Conservation (phyloP, 2,888 invertebrate genomes). For the Cephus runcator region DNA sequence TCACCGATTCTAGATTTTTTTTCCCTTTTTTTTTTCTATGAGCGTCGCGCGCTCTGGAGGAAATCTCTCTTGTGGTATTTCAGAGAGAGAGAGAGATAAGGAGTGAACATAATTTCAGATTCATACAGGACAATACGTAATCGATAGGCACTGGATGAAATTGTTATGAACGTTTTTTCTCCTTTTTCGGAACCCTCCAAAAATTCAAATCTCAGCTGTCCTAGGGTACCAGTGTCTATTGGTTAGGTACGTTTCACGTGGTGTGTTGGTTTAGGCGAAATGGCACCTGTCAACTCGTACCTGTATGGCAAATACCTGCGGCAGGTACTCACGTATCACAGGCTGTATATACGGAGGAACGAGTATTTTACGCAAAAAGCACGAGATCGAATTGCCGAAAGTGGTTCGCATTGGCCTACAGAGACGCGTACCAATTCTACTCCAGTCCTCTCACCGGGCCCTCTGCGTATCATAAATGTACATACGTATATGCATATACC, state of each 20-base stretch:
- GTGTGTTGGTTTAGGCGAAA: constrained; percentile 19
- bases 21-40: not conserved
- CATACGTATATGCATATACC: not conserved
- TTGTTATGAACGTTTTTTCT: not conserved
- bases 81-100: not conserved
- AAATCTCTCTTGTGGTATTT: constrained; percentile 27
- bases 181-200: not conserved
- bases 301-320: constrained; percentile 17
- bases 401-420: not conserved
- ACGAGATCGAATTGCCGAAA: not conserved
- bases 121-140: not conserved
- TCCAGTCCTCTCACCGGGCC: not conserved
- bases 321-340: not conserved
- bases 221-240: not conserved
- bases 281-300: constrained; percentile 20
- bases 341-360: not conserved
- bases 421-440: not conserved
- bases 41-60: constrained; percentile 22
- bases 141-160: not conserved
- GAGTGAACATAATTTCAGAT: not conserved
- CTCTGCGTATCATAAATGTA: not conserved
- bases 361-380: not conserved
- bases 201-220: constrained; percentile 3
- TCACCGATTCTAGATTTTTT: constrained; percentile 42
- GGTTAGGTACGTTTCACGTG: not conserved